These are phyloP conservation scores for Imbricaverruca yamaguchii DNA, from an alignment of 2,888 invertebrate genomes.

Conservation along the genomic window DNA sequence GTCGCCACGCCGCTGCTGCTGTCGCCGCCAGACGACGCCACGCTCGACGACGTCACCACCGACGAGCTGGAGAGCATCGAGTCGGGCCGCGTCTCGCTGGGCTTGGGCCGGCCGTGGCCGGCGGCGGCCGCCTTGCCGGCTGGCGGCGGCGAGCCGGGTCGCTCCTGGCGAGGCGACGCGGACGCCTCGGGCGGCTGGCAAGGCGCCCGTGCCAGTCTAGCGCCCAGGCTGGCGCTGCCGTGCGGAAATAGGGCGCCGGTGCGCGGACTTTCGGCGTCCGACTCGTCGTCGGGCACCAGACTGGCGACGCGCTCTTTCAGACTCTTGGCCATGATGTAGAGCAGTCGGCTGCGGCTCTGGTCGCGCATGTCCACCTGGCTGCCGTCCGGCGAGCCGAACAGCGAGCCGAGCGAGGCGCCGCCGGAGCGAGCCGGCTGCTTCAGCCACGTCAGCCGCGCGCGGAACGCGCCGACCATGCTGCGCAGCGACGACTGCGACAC, in stretches of 20 bases:
- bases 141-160: conserved; percentile 49
- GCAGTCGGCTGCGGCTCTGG: conserved; percentile 34
- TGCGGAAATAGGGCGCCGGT: conserved; percentile 47
- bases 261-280: conserved; percentile 24
- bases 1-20: conserved; percentile 22
- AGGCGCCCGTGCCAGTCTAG: conserved; percentile 61
- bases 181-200: conserved; percentile 64
- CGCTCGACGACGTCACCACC: conserved; percentile 27
- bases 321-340: conserved; percentile 40
- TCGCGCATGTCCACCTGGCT: conserved; percentile 25
- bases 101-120: conserved; percentile 8
- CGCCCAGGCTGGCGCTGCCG: conserved; percentile 72
- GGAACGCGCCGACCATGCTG: conserved; percentile 34
- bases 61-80: conserved; percentile 22
- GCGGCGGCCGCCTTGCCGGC: neutral
- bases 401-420: neutral
- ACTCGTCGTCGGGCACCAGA: conserved; percentile 36
- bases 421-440: conserved; percentile 10
- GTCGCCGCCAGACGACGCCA: conserved; percentile 18
- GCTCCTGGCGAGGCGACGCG: conserved; percentile 57
- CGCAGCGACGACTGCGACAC: conserved; percentile 42
- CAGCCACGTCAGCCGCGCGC: conserved; percentile 30
- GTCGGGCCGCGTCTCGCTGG: conserved; percentile 34
- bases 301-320: conserved; percentile 40
- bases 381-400: conserved; percentile 15